Evolutionary conservation across 2,797 vertebrate genomes (phyloP), one percentile per base, ranked within the genome.

Genomic region (Crossoptilon crossoptilon): DNA sequence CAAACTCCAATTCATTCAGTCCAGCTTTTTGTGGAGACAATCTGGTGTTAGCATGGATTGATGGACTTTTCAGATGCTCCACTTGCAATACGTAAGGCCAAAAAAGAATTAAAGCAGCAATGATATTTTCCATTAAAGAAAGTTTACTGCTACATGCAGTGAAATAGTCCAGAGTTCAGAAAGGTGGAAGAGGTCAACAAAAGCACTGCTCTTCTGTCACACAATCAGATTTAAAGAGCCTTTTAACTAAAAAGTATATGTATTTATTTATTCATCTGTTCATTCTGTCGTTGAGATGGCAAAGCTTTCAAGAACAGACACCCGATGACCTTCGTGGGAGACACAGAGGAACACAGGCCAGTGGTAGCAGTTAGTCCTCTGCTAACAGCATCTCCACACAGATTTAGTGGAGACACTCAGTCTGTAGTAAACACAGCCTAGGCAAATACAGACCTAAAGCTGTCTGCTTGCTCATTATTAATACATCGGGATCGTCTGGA

Each of bases 391-490:
- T 96, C 89, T 97, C 87, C 70, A 80, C 19, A 16, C n/a, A 77
- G 68, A 91, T 82, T 90, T 90, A 75, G 70, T 67, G 68, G 93
- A 96, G 95, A 96, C 77, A 19, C 76, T 67, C 64, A 87, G 86
- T 94, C 95, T 95, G 5, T 73, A 60, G 88, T 79, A 91, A 94
- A 80, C 8, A 92, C 66, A 90, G 85, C 66, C 90, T 49, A 82
- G 77, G 84, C 84, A 97, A 96, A 96, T 55, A 78, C 62, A 94
- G 84, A 76, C 90, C 91, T 90, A 80, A 35, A 88, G 91, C 79
- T 96, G 95, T 92, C 96, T 92, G 79, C 78, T 84, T 76, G 21
- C 78, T 97, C 92, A 91, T 96, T 95, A 97, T 94, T 96, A 97
- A 97, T 96, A 91, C 76, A 91, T 93, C 62, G 84, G 51, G 91